Evolutionary conservation across 2,797 vertebrate species (phyloP), one percentile per base, ranked within the genome.

Genomic region (Anguilla pacifica): DNA sequence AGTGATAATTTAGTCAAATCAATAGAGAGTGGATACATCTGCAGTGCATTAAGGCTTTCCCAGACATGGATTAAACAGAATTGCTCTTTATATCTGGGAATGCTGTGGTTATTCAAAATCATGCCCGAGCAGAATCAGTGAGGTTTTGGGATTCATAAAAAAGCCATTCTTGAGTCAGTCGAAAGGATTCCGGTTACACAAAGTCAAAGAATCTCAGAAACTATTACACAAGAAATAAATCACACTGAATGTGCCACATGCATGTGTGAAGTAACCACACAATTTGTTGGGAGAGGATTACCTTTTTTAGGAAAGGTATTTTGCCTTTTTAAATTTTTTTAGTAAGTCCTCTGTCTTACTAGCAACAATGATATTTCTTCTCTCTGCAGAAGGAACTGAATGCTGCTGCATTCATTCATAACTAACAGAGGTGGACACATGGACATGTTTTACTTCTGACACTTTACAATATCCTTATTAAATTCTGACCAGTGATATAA

Each of bases 351-450:
- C 15, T 57, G 15, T 15, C 13, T 57, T 57, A 15, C 55, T 57
- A 43, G 53, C 53, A 86, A 0, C 1, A 59, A 0, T 13, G 87
- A 88, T 74, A 53, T 19, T 39, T 89, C 51, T 89, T 87, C 49
- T 74, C 89, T 92, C 86, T 87, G 87, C 86, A 74, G 70, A 53
- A n/a, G 15, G 70, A 28, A 43, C 39, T 43, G 39, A 43, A 43
- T 35, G n/a, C 70, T 35, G 2, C 10, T 31, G 31, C 15, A 13
- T 35, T 15, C 15, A 72, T n/a, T 11, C n/a, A 11, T 9, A 31
- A 57, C 55, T 28, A 72, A n/a, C 67, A 28, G 64, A 28, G 28
- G n/a, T 28, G 67, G 22, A 72, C 25, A 43, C 72, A 25, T 74
- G 35, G n/a, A 17, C 3, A 31, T 13, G 31, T 35, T 74, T 31